Conservation (phyloP, 2,888 invertebrate species). For the Aphidius colemani region DNA sequence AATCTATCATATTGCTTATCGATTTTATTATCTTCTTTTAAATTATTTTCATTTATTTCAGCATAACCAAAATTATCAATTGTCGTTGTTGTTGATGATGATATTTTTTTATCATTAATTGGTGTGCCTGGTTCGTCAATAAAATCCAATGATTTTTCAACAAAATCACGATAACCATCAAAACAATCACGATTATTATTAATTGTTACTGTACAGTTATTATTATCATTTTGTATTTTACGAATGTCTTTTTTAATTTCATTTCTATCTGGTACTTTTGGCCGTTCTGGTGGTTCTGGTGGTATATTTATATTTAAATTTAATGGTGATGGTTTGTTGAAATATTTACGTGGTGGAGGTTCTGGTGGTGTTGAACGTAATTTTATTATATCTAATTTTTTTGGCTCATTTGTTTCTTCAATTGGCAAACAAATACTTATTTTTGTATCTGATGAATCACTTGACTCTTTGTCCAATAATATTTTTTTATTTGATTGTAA, state of each 20-base stretch:
- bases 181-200: constrained; percentile 37
- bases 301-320: constrained; percentile 31
- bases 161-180: constrained; percentile 43
- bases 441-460: background rate
- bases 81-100: constrained; percentile 29
- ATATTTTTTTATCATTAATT: constrained; percentile 29
- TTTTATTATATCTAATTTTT: constrained; percentile 50
- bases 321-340: constrained; percentile 47
- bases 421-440: background rate
- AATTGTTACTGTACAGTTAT: constrained; percentile 17
- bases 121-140: constrained; percentile 41
- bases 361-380: constrained; percentile 57
- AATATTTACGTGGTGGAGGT: constrained; percentile 62
- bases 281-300: constrained; percentile 36
- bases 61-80: constrained; percentile 42
- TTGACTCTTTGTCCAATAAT: background rate
- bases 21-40: constrained; percentile 39
- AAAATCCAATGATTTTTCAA: constrained; percentile 47
- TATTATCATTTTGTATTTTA: constrained; percentile 30
- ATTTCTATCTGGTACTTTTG: constrained; percentile 38
- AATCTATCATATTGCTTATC: constrained; percentile 43
- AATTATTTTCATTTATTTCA: constrained; percentile 41
- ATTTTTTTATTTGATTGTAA: background rate
- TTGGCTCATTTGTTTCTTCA: background rate
- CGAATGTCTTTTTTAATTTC: constrained; percentile 37